Conservation (phyloP, 92 coral and sea anemone species). For the Pocillopora meandrina region DNA sequence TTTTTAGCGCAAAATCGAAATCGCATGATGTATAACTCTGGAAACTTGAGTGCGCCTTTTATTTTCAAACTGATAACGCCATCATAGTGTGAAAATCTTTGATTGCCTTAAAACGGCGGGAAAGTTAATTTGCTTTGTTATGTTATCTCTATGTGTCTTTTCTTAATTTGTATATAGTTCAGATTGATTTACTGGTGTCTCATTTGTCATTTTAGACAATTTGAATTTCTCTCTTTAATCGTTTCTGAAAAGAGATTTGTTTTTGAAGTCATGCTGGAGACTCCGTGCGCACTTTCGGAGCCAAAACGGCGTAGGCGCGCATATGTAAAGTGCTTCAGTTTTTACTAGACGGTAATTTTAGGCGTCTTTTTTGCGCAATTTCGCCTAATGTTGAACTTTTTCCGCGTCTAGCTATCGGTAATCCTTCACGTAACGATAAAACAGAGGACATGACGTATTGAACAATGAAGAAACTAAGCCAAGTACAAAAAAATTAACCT, state of each 20-base stretch:
- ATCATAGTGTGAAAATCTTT: conserved; percentile 2
- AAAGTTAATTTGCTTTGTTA: conserved; percentile 4
- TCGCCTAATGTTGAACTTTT: conserved; percentile 6
- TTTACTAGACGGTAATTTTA: not conserved
- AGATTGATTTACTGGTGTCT: not conserved
- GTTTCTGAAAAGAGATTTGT: not conserved
- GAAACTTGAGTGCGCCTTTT: not conserved
- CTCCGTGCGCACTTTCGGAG: too few relatives aligned
- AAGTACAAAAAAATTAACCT: not conserved
- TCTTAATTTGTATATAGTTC: too few relatives aligned
- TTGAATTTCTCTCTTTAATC: not conserved
- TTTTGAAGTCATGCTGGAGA: too few relatives aligned
- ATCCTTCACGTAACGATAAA: not conserved
- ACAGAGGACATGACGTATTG: not conserved
- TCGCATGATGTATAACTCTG: not conserved
- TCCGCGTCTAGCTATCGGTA: conserved; percentile 2
- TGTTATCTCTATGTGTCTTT: not conserved
- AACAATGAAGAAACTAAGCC: not conserved
- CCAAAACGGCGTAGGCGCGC: too few relatives aligned
- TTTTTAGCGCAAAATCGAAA: not conserved
- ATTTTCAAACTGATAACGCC: not conserved
- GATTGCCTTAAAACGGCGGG: not conserved
- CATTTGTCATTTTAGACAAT: not conserved
- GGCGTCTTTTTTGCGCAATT: not conserved
- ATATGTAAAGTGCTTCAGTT: too few relatives aligned